Conservation (phyloP, 2,888 invertebrate species). For the Biston betularia region DNA sequence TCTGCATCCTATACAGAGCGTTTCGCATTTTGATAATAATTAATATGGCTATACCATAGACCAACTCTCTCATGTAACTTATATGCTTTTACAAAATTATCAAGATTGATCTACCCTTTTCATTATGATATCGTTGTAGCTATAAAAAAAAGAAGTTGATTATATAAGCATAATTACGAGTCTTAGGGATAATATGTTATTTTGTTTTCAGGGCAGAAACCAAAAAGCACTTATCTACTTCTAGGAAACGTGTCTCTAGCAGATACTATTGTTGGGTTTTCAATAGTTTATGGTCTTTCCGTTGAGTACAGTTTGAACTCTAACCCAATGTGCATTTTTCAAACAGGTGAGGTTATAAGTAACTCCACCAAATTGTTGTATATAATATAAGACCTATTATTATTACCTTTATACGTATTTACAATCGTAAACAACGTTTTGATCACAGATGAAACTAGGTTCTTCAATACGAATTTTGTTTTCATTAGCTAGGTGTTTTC, state of each 20-base stretch:
- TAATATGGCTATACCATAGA: too few relatives aligned
- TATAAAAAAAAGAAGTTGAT: neutral
- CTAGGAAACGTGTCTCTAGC: slow-evolving; percentile 89
- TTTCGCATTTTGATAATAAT: too few relatives aligned
- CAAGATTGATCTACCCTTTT: too few relatives aligned
- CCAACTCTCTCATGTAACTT: too few relatives aligned
- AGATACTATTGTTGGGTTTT: slow-evolving; percentile 87
- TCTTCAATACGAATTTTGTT: too few relatives aligned
- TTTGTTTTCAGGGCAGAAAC: slow-evolving; percentile 83
- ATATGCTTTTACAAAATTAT: too few relatives aligned
- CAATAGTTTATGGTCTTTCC: slow-evolving; percentile 82
- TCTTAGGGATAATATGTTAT: neutral
- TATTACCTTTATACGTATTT: too few relatives aligned
- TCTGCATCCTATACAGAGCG: too few relatives aligned
- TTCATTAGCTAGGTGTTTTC: neutral
- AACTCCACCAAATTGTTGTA: neutral
- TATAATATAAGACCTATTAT: neutral
- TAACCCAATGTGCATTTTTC: slow-evolving; percentile 71
- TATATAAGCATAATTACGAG: neutral
- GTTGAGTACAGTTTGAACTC: slow-evolving; percentile 64
- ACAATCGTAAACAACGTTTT: too few relatives aligned
- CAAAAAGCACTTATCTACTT: slow-evolving; percentile 88
- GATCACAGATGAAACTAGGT: too few relatives aligned
- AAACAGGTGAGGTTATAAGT: slow-evolving; percentile 67
- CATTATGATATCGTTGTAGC: too few relatives aligned